A percentile compares a stretch with the other conserved stretches of the same genome.
These are phyloP conservation scores for Lathamus discolor DNA, from an alignment of 2,113 vertebrate genomes.

Conservation along the genomic window DNA sequence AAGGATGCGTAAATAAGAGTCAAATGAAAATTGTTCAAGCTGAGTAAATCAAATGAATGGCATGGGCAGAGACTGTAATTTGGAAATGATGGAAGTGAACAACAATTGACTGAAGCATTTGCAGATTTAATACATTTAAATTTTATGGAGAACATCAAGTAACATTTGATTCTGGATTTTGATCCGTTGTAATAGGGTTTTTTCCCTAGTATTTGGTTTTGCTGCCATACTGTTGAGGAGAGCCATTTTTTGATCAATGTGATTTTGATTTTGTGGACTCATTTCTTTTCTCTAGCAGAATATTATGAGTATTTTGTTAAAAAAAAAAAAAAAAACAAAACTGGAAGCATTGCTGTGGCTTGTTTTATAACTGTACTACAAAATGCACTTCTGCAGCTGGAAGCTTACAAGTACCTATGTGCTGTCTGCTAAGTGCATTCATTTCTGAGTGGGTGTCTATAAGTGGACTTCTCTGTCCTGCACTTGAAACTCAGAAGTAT, in stretches of 20 bases:
- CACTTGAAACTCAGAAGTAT: constrained; percentile 11
- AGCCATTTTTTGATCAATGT: neutral
- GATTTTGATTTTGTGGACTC: neutral
- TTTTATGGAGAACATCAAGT: neutral
- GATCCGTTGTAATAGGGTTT: neutral
- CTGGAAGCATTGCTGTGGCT: neutral
- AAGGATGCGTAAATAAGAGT: constrained; percentile 13
- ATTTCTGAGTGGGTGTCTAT: neutral
- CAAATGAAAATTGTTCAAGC: constrained; percentile 22
- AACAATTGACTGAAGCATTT: constrained; percentile 12
- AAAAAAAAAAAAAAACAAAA: neutral
- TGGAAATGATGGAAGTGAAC: constrained; percentile 24
- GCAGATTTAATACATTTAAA: constrained; percentile 1
- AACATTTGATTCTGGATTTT: neutral
- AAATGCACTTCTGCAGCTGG: neutral
- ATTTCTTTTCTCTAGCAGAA: neutral
- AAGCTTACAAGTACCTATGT: constrained; percentile 2
- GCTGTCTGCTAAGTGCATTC: constrained; percentile 19
- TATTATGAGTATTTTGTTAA: neutral
- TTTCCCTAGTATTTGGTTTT: neutral
- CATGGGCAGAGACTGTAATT: constrained; percentile 39
- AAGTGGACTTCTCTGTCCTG: neutral
- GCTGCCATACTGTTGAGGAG: neutral
- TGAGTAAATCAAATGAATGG: constrained; percentile 49
- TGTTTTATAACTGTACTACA: neutral